phyloP scores from a whole-genome alignment of 92 coral and sea anemone species.

The Bergia sp. region DNA sequence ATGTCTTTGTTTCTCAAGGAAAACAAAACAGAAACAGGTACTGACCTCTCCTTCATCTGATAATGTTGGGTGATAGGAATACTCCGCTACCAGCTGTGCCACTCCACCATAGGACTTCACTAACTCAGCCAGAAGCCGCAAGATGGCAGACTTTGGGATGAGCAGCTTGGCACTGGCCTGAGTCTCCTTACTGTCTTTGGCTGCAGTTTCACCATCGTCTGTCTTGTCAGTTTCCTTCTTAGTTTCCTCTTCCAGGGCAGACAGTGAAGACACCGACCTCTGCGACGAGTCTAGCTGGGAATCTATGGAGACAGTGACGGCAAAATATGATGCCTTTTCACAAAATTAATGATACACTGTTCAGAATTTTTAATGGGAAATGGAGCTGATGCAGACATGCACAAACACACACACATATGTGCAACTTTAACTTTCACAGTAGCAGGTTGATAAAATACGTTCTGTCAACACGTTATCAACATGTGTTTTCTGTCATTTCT shows the following conservation, averaged over 20 bases:
- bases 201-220: constrained; percentile 47
- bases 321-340: neutral
- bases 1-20: neutral
- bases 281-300: constrained; percentile 64
- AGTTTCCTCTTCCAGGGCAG: constrained; percentile 47
- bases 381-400: too few relatives aligned
- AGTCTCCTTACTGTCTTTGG: constrained; percentile 55
- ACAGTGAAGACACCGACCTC: constrained; percentile 49
- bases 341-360: neutral
- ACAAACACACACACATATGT: too few relatives aligned
- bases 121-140: constrained; percentile 84
- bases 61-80: constrained; percentile 67
- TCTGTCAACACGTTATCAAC: too few relatives aligned
- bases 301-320: constrained; percentile 26
- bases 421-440: too few relatives aligned
- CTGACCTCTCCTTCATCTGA: constrained; percentile 78
- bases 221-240: constrained; percentile 52
- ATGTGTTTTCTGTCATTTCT: too few relatives aligned
- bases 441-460: too few relatives aligned
- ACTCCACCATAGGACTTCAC: constrained; percentile 96
- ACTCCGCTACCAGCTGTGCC: constrained; percentile 94
- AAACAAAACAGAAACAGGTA: neutral
- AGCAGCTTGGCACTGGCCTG: constrained; percentile 74
- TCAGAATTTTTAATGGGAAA: neutral
- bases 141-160: constrained; percentile 83